Conservation (phyloP, 2,888 invertebrate species). For the Slavum lentiscoides region DNA sequence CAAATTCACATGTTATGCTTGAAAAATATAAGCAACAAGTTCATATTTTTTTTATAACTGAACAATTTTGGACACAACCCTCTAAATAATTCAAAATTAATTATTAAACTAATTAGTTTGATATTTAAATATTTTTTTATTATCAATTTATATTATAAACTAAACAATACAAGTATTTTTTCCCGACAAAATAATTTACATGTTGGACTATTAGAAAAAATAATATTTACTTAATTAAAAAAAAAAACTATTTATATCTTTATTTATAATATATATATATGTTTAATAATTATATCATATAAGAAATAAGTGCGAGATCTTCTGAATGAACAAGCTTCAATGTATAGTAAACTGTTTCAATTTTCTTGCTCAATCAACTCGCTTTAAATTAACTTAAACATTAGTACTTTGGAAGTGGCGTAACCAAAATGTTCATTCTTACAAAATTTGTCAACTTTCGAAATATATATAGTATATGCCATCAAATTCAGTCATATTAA, state of each 20-base stretch:
- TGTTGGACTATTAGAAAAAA: constrained; percentile 48
- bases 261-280: constrained; percentile 32
- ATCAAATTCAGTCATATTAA: constrained; percentile 34
- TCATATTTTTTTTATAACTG: neutral
- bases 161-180: constrained; percentile 48
- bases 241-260: constrained; percentile 27
- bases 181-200: constrained; percentile 49
- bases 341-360: constrained; percentile 27
- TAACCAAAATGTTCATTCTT: constrained; percentile 44
- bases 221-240: constrained; percentile 35
- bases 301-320: constrained; percentile 49
- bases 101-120: neutral
- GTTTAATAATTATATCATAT: constrained; percentile 33
- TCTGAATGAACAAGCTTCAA: constrained; percentile 47
- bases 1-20: neutral
- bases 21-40: constrained; percentile 1
- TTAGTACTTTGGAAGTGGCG: constrained; percentile 50
- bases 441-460: constrained; percentile 35
- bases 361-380: constrained; percentile 42
- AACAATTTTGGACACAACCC: neutral
- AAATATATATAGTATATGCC: constrained; percentile 26
- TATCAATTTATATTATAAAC: constrained; percentile 46
- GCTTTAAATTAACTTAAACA: constrained; percentile 46
- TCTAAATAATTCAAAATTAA: neutral
- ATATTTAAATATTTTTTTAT: constrained; percentile 31